Conservation (phyloP, 2,797 vertebrate species). For the Lithobates sylvaticus region DNA sequence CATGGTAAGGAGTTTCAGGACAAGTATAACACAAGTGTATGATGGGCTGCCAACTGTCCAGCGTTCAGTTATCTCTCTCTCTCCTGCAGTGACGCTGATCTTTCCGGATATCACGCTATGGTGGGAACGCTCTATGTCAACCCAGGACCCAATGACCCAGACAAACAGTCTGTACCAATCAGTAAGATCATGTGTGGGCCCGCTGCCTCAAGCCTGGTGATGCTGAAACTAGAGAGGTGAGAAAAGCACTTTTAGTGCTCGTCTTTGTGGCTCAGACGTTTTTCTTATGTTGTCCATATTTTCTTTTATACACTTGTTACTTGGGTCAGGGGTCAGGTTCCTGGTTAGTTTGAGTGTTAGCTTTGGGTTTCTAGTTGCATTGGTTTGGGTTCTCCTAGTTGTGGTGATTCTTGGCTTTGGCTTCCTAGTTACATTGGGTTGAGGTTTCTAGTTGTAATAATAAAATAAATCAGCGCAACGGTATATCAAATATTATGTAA, state of each 20-base stretch:
- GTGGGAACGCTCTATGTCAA: constrained; percentile 89
- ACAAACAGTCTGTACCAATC: constrained; percentile 84
- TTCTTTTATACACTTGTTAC: too few relatives aligned
- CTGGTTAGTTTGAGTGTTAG: too few relatives aligned
- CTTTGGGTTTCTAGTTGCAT: too few relatives aligned
- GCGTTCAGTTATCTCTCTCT: neutral
- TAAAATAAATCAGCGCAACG: too few relatives aligned
- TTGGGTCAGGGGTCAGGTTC: too few relatives aligned
- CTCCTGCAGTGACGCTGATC: constrained; percentile 82
- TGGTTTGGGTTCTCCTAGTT: too few relatives aligned
- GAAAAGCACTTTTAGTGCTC: neutral
- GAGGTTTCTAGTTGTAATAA: too few relatives aligned
- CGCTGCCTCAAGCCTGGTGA: constrained; percentile 89
- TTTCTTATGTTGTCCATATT: too few relatives aligned
- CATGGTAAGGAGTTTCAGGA: constrained; percentile 83
- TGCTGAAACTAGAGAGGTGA: constrained; percentile 90
- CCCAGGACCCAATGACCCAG: constrained; percentile 81
- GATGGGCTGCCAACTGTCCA: neutral
- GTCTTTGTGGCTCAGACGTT: too few relatives aligned
- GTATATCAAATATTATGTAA: too few relatives aligned
- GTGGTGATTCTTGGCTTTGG: too few relatives aligned
- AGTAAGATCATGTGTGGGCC: constrained; percentile 89
- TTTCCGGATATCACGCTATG: constrained; percentile 87
- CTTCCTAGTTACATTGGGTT: too few relatives aligned
- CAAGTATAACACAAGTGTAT: neutral